Conservation (phyloP, 1,140 invertebrate genomes). For the Rhynchophorus ferrugineus region DNA sequence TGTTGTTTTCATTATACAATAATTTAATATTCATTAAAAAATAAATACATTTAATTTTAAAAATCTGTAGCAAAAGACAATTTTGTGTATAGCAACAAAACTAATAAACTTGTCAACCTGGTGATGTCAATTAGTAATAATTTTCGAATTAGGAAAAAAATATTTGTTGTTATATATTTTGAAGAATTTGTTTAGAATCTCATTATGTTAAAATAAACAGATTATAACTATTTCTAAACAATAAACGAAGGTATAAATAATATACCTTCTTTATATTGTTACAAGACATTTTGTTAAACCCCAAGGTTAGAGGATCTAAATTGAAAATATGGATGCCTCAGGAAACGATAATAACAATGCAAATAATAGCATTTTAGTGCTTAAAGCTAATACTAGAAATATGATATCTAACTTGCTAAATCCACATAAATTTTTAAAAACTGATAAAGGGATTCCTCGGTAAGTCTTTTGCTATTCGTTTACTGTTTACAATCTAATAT, state of each 20-base stretch:
- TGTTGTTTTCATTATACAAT: no score
- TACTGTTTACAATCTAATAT: neutral
- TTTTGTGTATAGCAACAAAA: no score
- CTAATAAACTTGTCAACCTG: no score
- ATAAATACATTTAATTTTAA: no score
- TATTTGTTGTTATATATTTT: conserved; percentile 8
- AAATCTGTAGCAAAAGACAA: no score
- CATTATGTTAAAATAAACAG: neutral
- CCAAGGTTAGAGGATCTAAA: conserved; percentile 4
- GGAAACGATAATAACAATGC: conserved; percentile 8
- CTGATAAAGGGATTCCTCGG: conserved; percentile 48
- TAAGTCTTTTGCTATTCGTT: conserved; percentile 30
- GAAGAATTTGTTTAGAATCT: conserved; percentile 9
- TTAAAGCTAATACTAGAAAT: conserved; percentile 42
- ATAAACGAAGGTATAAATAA: neutral
- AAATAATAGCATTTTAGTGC: conserved; percentile 32
- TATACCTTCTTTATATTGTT: neutral
- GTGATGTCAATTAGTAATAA: conserved; percentile 12
- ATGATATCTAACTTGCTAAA: conserved; percentile 50
- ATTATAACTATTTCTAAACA: neutral
- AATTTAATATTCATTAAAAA: no score
- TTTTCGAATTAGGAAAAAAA: conserved; percentile 11
- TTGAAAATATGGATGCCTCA: conserved; percentile 9
- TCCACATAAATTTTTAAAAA: conserved; percentile 50
- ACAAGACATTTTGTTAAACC: neutral